These are phyloP conservation scores for Corvus cornix DNA, from an alignment of 2,113 vertebrate genomes.

Conservation along the genomic window DNA sequence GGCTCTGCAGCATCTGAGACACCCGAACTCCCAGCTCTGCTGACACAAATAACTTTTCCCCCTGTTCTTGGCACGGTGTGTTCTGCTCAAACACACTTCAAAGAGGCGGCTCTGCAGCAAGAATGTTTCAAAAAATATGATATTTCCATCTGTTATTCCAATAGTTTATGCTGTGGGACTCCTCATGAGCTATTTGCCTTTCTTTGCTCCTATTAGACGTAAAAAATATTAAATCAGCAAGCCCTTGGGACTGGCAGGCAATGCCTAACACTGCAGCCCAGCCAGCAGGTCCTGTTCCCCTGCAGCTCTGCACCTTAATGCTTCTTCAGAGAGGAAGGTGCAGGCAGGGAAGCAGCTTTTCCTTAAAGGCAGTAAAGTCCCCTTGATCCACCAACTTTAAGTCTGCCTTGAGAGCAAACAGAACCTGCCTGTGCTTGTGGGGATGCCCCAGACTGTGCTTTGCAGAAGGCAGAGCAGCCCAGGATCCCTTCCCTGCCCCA, in stretches of 20 bases:
- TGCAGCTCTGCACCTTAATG: background rate
- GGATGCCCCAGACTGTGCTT: background rate
- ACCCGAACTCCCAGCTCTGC: conserved; percentile 37
- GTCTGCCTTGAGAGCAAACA: conserved; percentile 40
- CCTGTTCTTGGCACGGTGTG: conserved; percentile 63
- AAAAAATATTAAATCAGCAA: conserved; percentile 44
- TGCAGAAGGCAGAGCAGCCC: background rate
- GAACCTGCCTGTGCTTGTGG: background rate
- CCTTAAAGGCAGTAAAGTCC: conserved; percentile 31
- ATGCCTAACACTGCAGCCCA: conserved; percentile 13
- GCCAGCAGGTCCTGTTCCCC: conserved; percentile 27
- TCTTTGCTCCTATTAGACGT: conserved; percentile 56
- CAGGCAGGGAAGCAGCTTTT: conserved; percentile 44
- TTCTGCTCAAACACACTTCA: conserved; percentile 70
- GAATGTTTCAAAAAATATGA: conserved; percentile 74
- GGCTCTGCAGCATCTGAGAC: conserved; percentile 36
- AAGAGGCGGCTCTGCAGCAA: conserved; percentile 66
- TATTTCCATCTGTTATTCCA: conserved; percentile 80
- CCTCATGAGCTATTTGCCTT: conserved; percentile 59
- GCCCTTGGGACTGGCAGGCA: conserved; percentile 25
- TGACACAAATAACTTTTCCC: conserved; percentile 45
- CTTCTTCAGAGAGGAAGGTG: background rate
- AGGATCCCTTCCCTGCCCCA: background rate
- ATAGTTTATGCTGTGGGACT: conserved; percentile 64
- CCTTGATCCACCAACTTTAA: conserved; percentile 43